Evolutionary conservation across 2,888 invertebrate genomes (phyloP), one percentile per base, ranked within the genome.

Genomic region (Eristalis pertinax): DNA sequence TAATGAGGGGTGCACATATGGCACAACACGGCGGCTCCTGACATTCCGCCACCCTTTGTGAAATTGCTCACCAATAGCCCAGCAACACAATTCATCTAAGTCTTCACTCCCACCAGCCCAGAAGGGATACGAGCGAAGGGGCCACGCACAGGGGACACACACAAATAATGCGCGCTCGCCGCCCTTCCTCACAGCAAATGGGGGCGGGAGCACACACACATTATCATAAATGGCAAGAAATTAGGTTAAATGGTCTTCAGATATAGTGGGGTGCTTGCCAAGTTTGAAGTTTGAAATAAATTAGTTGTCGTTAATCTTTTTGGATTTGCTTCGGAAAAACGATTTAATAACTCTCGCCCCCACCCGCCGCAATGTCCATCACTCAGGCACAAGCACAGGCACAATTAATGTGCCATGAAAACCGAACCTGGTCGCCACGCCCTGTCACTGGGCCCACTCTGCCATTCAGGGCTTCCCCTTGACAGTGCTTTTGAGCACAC

Each of bases 71-170:
- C 69, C 69, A 50, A 35, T 62, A 43, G 62, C 65, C 72, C 29
- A 43, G 35, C 78, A 60, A 72, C 78, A 65, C 78, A 65, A 79
- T 72, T 72, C 72, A 72, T 72, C 72, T 63, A 69, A 63, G 77
- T 77, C 78, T 24, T 62, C 43, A 11, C 19, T 19, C 13, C 60
- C 50, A 24, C 43, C 58, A 62, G 50, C 50, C 41, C 38, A 41
- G 70, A 60, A 43, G 73, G 26, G 35, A 24, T 19, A 58, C 38
- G 74, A 62, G 68, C 50, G 68, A 74, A 68, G 68, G n/a, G n/a
- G 68, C 74, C 64, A 74, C 64, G 50, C 73, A 50, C 43, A 73
- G 15, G 56, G 74, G 74, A 74, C 74, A 65, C 74, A 65, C 56
- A 73, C 32, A 65, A 65, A 56, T 63, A 69, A 81, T 75, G 74